A percentile compares a stretch with the other conserved stretches of the same genome.
These are phyloP conservation scores for Pseudachorutes palmiensis DNA, from an alignment of 1,140 invertebrate genomes.

Conservation along the genomic window DNA sequence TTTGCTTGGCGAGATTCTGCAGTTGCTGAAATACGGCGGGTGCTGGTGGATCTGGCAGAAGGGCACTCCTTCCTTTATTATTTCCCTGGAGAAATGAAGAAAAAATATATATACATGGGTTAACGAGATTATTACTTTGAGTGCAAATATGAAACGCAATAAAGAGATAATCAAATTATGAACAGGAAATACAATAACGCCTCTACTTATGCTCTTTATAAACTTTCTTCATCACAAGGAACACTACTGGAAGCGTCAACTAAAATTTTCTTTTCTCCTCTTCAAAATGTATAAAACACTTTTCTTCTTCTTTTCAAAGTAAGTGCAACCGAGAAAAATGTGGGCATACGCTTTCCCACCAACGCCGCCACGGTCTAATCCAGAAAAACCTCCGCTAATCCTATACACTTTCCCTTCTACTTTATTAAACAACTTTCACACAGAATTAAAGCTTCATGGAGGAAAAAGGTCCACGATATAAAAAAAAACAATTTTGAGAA, in stretches of 20 bases:
- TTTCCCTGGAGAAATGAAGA: conserved; percentile 35
- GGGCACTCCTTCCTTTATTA: conserved; percentile 44
- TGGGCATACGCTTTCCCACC: too few species aligned
- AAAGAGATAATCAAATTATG: conserved; percentile 1
- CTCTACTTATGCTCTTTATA: not conserved
- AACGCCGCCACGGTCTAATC: too few species aligned
- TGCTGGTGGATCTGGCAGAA: conserved; percentile 47
- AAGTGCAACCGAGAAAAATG: too few species aligned
- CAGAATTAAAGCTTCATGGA: too few species aligned
- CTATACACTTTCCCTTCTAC: too few species aligned
- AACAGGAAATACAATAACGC: not conserved
- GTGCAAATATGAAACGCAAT: not conserved
- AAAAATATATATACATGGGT: conserved; percentile 14
- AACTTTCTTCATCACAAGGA: not conserved
- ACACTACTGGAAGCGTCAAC: not conserved
- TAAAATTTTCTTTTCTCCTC: not conserved
- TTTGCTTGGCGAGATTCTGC: conserved; percentile 48
- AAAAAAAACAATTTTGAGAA: too few species aligned
- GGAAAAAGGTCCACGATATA: too few species aligned
- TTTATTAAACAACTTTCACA: too few species aligned
- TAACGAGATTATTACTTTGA: conserved; percentile 1
- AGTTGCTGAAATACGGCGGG: conserved; percentile 47
- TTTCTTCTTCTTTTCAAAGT: not conserved
- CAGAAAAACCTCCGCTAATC: too few species aligned
- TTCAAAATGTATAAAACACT: not conserved